Conservation (phyloP, 2,888 invertebrate genomes). For the Diadegma fenestrale region DNA sequence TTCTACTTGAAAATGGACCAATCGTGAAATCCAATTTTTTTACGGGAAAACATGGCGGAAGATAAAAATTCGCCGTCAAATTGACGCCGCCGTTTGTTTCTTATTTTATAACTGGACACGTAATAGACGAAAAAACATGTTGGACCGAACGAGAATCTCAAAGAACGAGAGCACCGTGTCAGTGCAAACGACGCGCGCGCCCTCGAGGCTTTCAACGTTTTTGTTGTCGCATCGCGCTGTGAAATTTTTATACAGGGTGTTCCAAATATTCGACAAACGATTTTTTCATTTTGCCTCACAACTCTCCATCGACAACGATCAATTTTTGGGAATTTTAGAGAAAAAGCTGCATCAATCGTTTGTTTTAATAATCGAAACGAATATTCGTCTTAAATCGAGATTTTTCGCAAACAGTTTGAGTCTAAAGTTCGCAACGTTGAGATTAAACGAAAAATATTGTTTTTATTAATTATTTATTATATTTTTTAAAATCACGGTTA, state of each 20-base stretch:
- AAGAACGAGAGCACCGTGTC: constrained; percentile 70
- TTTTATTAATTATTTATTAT: no score
- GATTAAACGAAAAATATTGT: no score
- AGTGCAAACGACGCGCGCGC: constrained; percentile 56
- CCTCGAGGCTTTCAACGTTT: constrained; percentile 50
- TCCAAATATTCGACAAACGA: not conserved
- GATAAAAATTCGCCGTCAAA: not conserved
- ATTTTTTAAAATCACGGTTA: no score
- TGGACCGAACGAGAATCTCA: constrained; percentile 38
- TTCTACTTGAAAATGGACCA: no score
- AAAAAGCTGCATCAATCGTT: no score
- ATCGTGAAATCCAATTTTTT: not conserved
- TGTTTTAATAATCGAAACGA: no score
- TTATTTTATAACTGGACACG: constrained; percentile 11
- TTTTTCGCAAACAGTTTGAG: no score
- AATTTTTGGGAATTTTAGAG: no score
- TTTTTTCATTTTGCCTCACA: not conserved
- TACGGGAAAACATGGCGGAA: no score
- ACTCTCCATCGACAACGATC: not conserved
- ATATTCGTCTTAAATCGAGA: no score
- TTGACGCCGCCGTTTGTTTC: not conserved
- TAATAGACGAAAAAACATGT: constrained; percentile 55
- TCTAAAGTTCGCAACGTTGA: no score
- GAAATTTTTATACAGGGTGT: constrained; percentile 2
- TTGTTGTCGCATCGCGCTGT: constrained; percentile 9